A percentile compares a stretch with the other conserved stretches of the same genome.
These are phyloP conservation scores for Amblyopsis hoosieri DNA, from an alignment of 2,797 vertebrate genomes.

Conservation along the genomic window DNA sequence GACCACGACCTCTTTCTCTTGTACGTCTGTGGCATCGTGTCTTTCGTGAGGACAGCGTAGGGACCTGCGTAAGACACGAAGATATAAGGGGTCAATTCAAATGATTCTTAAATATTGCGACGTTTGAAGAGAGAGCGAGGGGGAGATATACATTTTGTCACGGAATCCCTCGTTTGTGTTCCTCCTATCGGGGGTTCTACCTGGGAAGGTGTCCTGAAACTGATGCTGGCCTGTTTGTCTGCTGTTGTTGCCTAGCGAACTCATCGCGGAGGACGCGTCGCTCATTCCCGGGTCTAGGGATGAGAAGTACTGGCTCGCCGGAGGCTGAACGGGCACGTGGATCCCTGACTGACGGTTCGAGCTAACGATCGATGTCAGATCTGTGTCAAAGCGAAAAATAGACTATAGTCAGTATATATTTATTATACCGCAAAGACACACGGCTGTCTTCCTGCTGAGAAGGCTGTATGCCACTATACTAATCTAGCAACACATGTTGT, in stretches of 20 bases:
- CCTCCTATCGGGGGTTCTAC: slow-evolving; percentile 72
- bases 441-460: slow-evolving; percentile 10
- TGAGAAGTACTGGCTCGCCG: slow-evolving; percentile 92
- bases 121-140: too few relatives aligned
- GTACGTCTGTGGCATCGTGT: slow-evolving; percentile 98
- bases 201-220: slow-evolving; percentile 99
- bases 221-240: slow-evolving; percentile 96
- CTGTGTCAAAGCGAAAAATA: slow-evolving; percentile 81
- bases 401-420: slow-evolving; percentile 55
- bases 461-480: slow-evolving; percentile 7
- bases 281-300: slow-evolving; percentile 92
- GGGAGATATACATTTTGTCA: too few relatives aligned
- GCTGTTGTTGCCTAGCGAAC: slow-evolving; percentile 87
- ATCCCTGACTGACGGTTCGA: slow-evolving; percentile 88
- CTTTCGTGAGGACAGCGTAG: slow-evolving; percentile 95
- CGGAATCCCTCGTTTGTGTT: slow-evolving; percentile 19
- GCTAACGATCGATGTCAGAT: slow-evolving; percentile 96
- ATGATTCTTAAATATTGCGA: background rate
- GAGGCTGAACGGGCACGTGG: slow-evolving; percentile 87
- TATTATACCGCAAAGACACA: slow-evolving; percentile 34
- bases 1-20: slow-evolving; percentile 98
- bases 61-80: slow-evolving; percentile 80
- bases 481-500: background rate
- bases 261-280: slow-evolving; percentile 91
- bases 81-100: background rate